Conservation (phyloP, 2,797 vertebrate species). For the Xiphorhynchus erythropygius region DNA sequence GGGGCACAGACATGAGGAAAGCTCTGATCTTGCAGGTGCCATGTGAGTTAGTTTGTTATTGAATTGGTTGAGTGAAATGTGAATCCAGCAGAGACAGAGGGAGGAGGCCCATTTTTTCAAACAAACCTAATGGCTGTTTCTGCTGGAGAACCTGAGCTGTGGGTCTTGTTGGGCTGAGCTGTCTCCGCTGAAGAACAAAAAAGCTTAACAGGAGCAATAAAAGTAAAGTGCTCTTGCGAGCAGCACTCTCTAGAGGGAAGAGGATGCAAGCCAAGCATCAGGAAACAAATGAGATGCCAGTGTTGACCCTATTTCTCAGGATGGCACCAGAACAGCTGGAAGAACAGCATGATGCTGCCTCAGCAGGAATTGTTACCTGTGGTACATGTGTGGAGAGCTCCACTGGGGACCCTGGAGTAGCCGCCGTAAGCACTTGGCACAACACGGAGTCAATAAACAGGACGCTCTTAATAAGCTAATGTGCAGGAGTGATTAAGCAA, state of each 20-base stretch:
- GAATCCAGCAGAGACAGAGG: neutral
- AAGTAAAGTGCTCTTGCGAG: slow-evolving; percentile 18
- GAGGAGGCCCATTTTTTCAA: neutral
- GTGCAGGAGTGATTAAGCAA: neutral
- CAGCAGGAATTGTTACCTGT: slow-evolving; percentile 61
- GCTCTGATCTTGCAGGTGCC: neutral
- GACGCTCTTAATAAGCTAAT: slow-evolving; percentile 40
- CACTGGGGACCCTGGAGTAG: neutral
- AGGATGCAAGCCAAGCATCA: slow-evolving; percentile 54
- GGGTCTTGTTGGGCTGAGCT: neutral
- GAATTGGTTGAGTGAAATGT: fast-evolving
- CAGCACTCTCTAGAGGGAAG: neutral
- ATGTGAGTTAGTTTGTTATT: neutral
- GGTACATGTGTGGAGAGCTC: neutral
- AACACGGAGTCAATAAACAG: slow-evolving; percentile 35
- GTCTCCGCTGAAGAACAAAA: slow-evolving; percentile 6
- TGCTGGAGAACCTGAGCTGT: neutral
- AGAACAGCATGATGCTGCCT: slow-evolving; percentile 32
- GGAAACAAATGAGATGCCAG: slow-evolving; percentile 64
- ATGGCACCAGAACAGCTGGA: slow-evolving; percentile 63
- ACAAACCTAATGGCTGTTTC: neutral
- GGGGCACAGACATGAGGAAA: neutral
- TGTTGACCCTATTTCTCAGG: slow-evolving; percentile 48
- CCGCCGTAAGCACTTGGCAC: slow-evolving; percentile 24
- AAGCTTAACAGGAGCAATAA: slow-evolving; percentile 25